phyloP scores from a whole-genome alignment of 2,888 invertebrate genomes.

The Seira musarum region DNA sequence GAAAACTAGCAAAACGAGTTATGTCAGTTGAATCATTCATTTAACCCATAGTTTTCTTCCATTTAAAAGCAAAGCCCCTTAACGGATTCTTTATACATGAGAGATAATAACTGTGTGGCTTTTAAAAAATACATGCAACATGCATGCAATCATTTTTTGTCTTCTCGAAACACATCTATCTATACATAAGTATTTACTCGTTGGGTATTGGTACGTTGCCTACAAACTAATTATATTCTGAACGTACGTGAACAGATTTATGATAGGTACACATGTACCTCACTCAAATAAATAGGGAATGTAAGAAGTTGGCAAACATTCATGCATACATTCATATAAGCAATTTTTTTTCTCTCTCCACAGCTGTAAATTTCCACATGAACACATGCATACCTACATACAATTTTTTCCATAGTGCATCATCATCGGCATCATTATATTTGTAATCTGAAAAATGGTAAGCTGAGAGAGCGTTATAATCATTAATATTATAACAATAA shows the following conservation, averaged over 20 bases:
- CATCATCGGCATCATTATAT: neutral
- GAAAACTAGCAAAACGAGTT: constrained; percentile 52
- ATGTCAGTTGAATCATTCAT: constrained; percentile 51
- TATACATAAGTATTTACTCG: no score
- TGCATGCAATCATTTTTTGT: neutral
- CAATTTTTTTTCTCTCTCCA: neutral
- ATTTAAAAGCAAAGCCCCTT: constrained; percentile 53
- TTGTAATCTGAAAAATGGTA: no score
- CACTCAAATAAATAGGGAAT: neutral
- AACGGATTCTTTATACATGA: constrained; percentile 46
- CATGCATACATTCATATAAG: neutral
- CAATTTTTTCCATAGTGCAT: constrained; percentile 4
- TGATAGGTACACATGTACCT: neutral
- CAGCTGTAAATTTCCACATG: constrained; percentile 51
- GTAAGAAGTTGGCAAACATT: constrained; percentile 41
- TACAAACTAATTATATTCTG: neutral
- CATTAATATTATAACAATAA: neutral
- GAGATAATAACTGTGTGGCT: constrained; percentile 27
- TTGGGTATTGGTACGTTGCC: neutral
- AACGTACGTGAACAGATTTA: neutral
- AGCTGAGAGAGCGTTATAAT: no score
- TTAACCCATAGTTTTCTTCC: constrained; percentile 51
- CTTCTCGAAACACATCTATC: neutral
- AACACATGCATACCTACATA: neutral
- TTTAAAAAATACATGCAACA: neutral